Evolutionary conservation across 2,797 vertebrate genomes (phyloP).

Genomic region (Smutsia gigantea): DNA sequence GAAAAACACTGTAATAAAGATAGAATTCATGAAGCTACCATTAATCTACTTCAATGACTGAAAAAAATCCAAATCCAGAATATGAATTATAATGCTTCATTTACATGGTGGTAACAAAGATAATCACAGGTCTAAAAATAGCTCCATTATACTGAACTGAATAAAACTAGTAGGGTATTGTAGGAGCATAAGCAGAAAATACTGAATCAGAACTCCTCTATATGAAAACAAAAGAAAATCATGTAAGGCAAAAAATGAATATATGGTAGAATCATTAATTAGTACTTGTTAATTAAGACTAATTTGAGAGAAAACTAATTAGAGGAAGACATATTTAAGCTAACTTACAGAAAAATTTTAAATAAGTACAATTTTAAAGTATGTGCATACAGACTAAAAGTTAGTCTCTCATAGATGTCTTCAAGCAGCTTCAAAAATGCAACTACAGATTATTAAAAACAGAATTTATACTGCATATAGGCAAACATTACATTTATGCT

Average conservation of each 20-base stretch:
- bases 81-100: constrained; percentile 17
- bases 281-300: constrained; percentile 40
- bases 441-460: constrained; percentile 16
- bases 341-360: background rate
- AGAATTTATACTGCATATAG: constrained; percentile 2
- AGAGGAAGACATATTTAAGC: constrained; percentile 24
- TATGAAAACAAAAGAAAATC: constrained; percentile 43
- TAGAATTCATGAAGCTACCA: background rate
- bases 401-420: background rate
- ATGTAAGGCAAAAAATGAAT: constrained; percentile 4
- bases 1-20: constrained; percentile 13
- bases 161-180: background rate
- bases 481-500: constrained; percentile 16
- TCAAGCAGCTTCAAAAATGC: constrained; percentile 9
- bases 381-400: background rate
- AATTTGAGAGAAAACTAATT: constrained; percentile 41
- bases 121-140: background rate
- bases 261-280: background rate
- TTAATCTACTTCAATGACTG: background rate
- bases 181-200: background rate
- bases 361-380: constrained; percentile 25
- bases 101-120: background rate
- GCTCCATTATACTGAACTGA: background rate
- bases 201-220: background rate
- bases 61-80: constrained; percentile 6